Percentiles rank a stretch among this genome's conserved stretches.
phyloP scores from a whole-genome alignment of 2,113 vertebrate genomes.

The Pachypanchax playfairii region DNA sequence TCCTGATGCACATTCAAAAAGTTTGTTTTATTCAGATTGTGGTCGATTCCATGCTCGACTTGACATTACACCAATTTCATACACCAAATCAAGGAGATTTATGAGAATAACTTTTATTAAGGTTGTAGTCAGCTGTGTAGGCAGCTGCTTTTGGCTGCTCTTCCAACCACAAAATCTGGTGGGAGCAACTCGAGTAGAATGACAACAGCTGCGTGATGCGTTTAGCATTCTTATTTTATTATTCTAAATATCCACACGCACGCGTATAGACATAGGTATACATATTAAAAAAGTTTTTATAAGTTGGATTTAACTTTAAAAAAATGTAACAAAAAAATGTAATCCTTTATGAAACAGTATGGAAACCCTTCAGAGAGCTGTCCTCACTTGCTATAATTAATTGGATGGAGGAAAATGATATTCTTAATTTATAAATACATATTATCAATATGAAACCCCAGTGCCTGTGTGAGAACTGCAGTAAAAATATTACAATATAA shows the following conservation, averaged over 20 bases:
- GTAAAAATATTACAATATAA: slow-evolving; percentile 26
- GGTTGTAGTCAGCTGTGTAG: slow-evolving; percentile 3
- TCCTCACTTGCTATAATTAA: not conserved
- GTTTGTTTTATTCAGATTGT: not conserved
- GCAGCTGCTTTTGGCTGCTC: slow-evolving; percentile 7
- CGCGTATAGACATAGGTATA: no score
- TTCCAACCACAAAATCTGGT: slow-evolving; percentile 9
- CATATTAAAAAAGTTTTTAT: slow-evolving; percentile 32
- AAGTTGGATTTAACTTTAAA: not conserved
- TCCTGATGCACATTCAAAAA: not conserved
- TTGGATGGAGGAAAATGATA: slow-evolving; percentile 14
- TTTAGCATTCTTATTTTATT: not conserved
- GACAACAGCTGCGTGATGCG: not conserved
- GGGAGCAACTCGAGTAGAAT: not conserved
- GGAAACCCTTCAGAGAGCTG: not conserved
- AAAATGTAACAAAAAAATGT: not conserved
- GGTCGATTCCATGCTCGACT: not conserved
- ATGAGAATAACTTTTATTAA: not conserved
- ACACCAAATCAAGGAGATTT: slow-evolving; percentile 21
- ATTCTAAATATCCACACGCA: not conserved
- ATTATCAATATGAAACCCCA: slow-evolving; percentile 3
- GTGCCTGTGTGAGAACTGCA: not conserved
- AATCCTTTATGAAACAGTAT: not conserved
- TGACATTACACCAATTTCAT: not conserved
- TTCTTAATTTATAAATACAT: slow-evolving; percentile 7